Evolutionary conservation across 1,140 invertebrate genomes (phyloP), one percentile per base, ranked within the genome.

Genomic region (Tetraneura akinire): DNA sequence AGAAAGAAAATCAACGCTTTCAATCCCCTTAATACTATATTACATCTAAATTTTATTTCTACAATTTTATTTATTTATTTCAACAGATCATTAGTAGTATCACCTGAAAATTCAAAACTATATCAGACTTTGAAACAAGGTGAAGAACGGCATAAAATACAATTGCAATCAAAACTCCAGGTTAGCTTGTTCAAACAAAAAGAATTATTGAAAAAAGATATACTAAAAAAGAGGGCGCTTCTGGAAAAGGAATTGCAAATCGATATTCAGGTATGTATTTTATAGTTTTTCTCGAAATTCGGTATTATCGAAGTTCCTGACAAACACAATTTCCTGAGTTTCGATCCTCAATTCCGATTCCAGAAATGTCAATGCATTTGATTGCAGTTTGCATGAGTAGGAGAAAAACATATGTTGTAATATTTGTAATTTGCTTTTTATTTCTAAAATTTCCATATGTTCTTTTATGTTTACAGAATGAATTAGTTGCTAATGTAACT

Each of bases 171-270:
- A 85, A 89, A 88, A 81, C 87, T 85, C 81, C 89, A 87, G 83
- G 87, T 85, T 73, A 87, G 86, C 57, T 86, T 96, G 23, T 92
- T 91, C 85, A 90, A 92, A 82, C 95, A 98, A 81, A 97, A 96
- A 84, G 96, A 97, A 85, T 86, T 93, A 81, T 88, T 98, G 23
- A 97, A 97, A 85, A 96, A 96, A 84, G 96, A 97, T 83, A 97
- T 98, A 80, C 89, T 96, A 51, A 94, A 95, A 83, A 97, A 97
- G 85, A 87, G 96, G 82, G 92, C 92, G 6, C 85, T 96, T 4
- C 89, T 97, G 62, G 96, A 98, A 86, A 96, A 96, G 83, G 94
- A 96, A 85, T 88, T 97, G 64, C 93, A 95, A 84, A 91, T 92
- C 82, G 93, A 96, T 84, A 96, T 98, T 85, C 92, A 94, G 89